Evolutionary conservation across 1,140 invertebrate genomes (phyloP).

Genomic region (Zaprionus ornatus): DNA sequence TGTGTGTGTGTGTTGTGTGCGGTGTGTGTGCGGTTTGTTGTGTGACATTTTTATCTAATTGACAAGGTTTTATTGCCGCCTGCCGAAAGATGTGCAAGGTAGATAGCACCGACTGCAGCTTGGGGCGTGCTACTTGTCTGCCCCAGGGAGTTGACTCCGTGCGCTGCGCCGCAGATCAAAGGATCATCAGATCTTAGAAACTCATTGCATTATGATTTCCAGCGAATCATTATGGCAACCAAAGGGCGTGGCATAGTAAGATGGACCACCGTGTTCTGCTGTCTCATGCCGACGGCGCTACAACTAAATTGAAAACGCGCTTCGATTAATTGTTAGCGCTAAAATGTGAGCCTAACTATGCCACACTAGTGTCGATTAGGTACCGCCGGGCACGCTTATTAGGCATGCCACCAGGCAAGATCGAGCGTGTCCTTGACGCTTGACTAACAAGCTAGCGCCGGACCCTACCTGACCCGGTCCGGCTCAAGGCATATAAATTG

Average conservation of each 20-base stretch:
- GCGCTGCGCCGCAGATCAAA: slow-evolving; percentile 53
- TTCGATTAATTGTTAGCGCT: slow-evolving; percentile 58
- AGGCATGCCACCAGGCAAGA: slow-evolving; percentile 16
- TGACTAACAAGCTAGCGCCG: slow-evolving; percentile 58
- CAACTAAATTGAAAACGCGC: slow-evolving; percentile 61
- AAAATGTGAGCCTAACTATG: slow-evolving; percentile 58
- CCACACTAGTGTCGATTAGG: slow-evolving; percentile 41
- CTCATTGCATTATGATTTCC: slow-evolving; percentile 61
- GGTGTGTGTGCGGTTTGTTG: slow-evolving; percentile 76
- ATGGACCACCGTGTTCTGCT: slow-evolving; percentile 62
- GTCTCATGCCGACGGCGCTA: slow-evolving; percentile 53
- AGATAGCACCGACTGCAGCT: slow-evolving; percentile 32
- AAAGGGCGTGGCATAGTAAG: slow-evolving; percentile 31
- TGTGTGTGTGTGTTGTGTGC: slow-evolving; percentile 63
- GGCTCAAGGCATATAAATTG: slow-evolving; percentile 62
- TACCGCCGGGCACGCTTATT: slow-evolving; percentile 73
- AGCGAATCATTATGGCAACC: slow-evolving; percentile 62
- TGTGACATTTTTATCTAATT: slow-evolving; percentile 84
- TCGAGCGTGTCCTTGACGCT: slow-evolving; percentile 65
- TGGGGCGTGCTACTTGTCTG: slow-evolving; percentile 72
- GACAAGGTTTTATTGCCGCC: slow-evolving; percentile 72
- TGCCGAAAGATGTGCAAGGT: slow-evolving; percentile 23
- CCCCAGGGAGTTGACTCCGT: slow-evolving; percentile 1
- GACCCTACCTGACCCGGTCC: not conserved
- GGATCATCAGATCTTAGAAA: not conserved